phyloP scores from a whole-genome alignment of 1,140 invertebrate genomes.

The Paralvinella palmiformis region DNA sequence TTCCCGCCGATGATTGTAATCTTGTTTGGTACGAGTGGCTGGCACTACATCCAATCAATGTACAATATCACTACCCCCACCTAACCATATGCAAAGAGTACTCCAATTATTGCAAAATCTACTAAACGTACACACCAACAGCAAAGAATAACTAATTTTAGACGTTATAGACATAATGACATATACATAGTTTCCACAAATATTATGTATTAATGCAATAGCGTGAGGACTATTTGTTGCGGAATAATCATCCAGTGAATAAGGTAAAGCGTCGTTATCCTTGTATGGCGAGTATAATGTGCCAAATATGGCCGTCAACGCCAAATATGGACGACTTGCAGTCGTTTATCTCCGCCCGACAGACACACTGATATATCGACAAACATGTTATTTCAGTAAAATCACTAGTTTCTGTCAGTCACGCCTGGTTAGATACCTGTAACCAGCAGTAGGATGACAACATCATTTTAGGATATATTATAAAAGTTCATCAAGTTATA shows the following conservation, averaged over 20 bases:
- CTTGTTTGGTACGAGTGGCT: background rate
- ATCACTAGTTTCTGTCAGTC: no score
- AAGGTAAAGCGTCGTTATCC: background rate
- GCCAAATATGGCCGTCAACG: constrained; percentile 5
- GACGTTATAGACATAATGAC: background rate
- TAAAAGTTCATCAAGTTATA: no score
- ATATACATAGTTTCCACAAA: background rate
- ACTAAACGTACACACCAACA: background rate
- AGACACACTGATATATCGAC: no score
- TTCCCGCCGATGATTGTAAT: no score
- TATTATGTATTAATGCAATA: no score
- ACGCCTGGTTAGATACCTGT: no score
- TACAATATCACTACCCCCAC: no score
- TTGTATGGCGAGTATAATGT: background rate
- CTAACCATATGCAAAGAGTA: no score
- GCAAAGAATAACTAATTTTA: background rate
- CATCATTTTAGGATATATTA: no score
- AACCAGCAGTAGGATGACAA: no score
- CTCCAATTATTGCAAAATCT: background rate
- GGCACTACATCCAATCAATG: background rate
- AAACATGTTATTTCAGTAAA: no score
- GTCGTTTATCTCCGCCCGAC: no score
- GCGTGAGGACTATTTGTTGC: background rate
- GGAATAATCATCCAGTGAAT: background rate
- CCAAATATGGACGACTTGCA: constrained; percentile 4